Conservation (phyloP, 2,113 vertebrate species). For the Ctenodactylus gundi region DNA sequence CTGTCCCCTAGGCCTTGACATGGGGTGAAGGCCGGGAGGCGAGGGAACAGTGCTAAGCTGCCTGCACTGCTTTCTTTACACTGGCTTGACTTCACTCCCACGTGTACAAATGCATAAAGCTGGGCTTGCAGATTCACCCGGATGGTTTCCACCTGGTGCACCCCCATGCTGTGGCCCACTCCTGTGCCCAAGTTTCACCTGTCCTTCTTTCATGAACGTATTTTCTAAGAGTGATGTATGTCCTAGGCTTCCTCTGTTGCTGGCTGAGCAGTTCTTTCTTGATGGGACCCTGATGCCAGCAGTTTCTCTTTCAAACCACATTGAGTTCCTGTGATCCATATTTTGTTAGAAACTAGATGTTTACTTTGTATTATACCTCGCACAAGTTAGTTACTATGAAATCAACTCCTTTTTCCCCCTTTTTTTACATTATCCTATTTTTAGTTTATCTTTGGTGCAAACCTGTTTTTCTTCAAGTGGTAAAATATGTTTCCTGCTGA, state of each 20-base stretch:
- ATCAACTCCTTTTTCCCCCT: background rate
- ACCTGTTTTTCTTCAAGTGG: conserved; percentile 4
- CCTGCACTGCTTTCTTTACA: background rate
- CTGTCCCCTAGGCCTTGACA: background rate
- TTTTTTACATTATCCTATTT: background rate
- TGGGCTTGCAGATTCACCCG: background rate
- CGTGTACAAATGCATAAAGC: background rate
- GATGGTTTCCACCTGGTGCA: background rate
- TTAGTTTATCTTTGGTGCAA: background rate
- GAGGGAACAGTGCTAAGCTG: background rate
- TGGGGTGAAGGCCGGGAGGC: background rate
- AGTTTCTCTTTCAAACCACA: background rate
- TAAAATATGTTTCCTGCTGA: conserved; percentile 6
- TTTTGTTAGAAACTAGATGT: background rate
- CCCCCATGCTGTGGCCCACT: rapidly evolving
- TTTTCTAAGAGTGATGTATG: background rate
- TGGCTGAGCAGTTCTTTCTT: background rate
- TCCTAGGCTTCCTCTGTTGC: background rate
- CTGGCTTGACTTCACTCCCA: background rate
- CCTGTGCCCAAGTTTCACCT: background rate
- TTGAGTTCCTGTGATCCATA: background rate
- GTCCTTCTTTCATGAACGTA: background rate
- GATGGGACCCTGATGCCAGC: background rate
- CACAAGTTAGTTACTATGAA: background rate
- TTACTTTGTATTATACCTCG: background rate